Conservation (phyloP, 2,888 invertebrate genomes). For the Harmothoe impar region DNA sequence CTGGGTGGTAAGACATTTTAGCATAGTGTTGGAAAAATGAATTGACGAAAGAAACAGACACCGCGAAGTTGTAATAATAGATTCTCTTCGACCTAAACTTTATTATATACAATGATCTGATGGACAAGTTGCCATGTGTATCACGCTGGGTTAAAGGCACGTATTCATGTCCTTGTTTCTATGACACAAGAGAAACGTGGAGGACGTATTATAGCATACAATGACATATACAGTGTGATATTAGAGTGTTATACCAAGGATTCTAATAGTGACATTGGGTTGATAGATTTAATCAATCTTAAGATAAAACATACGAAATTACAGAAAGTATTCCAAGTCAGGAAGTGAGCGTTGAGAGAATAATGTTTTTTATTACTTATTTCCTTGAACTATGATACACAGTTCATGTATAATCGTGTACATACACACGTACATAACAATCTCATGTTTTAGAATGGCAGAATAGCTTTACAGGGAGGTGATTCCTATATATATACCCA, state of each 20-base stretch:
- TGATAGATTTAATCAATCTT: too few species aligned
- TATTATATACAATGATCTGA: conserved; percentile 9
- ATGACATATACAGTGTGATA: background rate
- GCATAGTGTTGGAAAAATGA: background rate
- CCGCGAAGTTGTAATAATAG: background rate
- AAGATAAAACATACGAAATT: too few species aligned
- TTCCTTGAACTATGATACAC: too few species aligned
- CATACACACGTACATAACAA: too few species aligned
- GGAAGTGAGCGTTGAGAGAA: too few species aligned
- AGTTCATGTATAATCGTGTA: too few species aligned
- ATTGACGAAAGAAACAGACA: background rate
- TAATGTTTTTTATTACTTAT: too few species aligned
- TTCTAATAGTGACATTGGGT: background rate
- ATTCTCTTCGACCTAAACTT: background rate
- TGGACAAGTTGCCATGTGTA: background rate
- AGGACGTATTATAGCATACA: background rate
- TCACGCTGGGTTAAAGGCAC: conserved; percentile 29
- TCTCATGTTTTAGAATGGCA: too few species aligned
- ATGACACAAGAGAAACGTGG: background rate
- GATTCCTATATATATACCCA: too few species aligned
- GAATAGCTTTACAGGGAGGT: too few species aligned
- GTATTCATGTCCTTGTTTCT: background rate
- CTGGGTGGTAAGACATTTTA: too few species aligned
- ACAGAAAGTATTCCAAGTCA: too few species aligned
- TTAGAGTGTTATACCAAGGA: background rate